Evolutionary conservation across 2,888 invertebrate species (phyloP).

Genomic region (Adela reaumurella): DNA sequence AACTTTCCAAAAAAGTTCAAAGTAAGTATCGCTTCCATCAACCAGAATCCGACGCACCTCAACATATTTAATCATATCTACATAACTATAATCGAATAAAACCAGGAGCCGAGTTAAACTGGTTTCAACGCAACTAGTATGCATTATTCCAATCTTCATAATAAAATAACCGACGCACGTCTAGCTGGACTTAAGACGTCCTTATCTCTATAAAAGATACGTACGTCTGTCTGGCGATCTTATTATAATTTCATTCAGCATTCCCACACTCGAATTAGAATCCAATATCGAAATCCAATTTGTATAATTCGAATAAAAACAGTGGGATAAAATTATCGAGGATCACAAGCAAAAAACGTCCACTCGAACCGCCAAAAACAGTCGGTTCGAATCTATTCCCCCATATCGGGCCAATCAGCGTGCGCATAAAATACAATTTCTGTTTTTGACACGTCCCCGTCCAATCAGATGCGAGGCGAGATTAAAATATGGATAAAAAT

Average conservation of each 20-base stretch:
- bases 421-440: constrained; percentile 35
- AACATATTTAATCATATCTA: no score
- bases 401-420: constrained; percentile 28
- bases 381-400: constrained; percentile 13
- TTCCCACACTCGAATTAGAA: no score
- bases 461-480: constrained; percentile 46
- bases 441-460: constrained; percentile 43
- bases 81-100: no score
- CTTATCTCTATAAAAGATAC: no score
- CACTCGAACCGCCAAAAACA: constrained; percentile 22
- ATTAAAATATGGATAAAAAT: constrained; percentile 23
- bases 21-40: not conserved
- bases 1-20: not conserved
- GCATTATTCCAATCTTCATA: no score
- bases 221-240: no score
- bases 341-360: constrained; percentile 14
- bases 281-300: no score
- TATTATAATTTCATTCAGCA: no score
- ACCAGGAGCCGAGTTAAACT: not conserved
- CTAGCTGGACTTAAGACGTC: no score
- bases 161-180: no score
- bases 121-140: no score
- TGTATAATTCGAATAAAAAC: no score
- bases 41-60: not conserved
- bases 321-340: not conserved